phyloP scores from a whole-genome alignment of 2,113 vertebrate species.

The Gopherus evgoodei region DNA sequence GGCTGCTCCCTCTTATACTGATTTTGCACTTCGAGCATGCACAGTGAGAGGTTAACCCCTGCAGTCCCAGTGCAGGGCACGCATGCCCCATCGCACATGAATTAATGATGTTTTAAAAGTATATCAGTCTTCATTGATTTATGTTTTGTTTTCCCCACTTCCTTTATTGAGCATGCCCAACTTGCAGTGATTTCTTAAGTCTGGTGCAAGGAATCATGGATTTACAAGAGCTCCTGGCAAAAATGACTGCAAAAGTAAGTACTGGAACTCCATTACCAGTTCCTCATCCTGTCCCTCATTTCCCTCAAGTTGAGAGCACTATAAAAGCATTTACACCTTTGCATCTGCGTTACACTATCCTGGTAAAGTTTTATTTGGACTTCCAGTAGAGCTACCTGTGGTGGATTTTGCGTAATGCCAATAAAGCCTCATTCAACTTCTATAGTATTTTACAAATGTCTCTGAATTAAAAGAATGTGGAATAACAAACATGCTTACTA shows the following conservation, averaged over 20 bases:
- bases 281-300: constrained; percentile 22
- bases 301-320: not conserved
- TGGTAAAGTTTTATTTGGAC: not conserved
- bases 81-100: too few species aligned
- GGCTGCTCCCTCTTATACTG: too few species aligned
- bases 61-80: too few species aligned
- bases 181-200: constrained; percentile 98
- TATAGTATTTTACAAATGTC: not conserved
- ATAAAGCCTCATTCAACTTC: not conserved
- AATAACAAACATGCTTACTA: not conserved
- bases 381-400: not conserved
- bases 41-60: too few species aligned
- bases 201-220: constrained; percentile 99
- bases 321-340: constrained; percentile 38
- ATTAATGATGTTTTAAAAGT: not conserved
- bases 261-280: constrained; percentile 31
- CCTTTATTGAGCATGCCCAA: constrained; percentile 93
- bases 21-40: too few species aligned
- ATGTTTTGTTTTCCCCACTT: constrained; percentile 64
- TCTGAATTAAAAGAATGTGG: not conserved
- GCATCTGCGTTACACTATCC: constrained; percentile 8
- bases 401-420: not conserved
- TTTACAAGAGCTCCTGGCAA: constrained; percentile 96
- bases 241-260: constrained; percentile 97
- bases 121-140: constrained; percentile 22